Evolutionary conservation across 2,888 invertebrate genomes (phyloP).

Genomic region (Cactoblastis cactorum): DNA sequence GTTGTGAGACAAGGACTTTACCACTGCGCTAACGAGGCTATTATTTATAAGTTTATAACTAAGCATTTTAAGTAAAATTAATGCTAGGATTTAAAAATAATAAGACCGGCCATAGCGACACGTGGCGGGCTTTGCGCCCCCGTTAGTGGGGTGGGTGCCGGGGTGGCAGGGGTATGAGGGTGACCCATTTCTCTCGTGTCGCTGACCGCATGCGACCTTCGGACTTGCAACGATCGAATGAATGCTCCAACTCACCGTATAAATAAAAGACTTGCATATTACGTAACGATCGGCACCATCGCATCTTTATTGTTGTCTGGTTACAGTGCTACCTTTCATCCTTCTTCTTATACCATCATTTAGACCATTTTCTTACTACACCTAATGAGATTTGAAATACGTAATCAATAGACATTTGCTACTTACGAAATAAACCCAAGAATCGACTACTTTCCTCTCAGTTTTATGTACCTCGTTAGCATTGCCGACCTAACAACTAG

Average conservation of each 20-base stretch:
- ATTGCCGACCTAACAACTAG: slow-evolving; percentile 34
- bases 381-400: slow-evolving; percentile 12
- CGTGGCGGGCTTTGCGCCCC: slow-evolving; percentile 38
- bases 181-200: slow-evolving; percentile 69
- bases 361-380: background rate
- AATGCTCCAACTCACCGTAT: slow-evolving; percentile 45
- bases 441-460: slow-evolving; percentile 19
- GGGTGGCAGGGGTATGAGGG: slow-evolving; percentile 34
- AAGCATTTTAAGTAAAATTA: too few relatives aligned
- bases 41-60: too few relatives aligned
- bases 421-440: slow-evolving; percentile 7
- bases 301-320: slow-evolving; percentile 47
- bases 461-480: slow-evolving; percentile 20
- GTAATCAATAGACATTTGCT: slow-evolving; percentile 10
- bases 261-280: slow-evolving; percentile 53
- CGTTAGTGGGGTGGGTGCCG: slow-evolving; percentile 23
- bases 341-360: too few relatives aligned
- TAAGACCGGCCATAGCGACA: slow-evolving; percentile 34
- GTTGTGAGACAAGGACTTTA: too few relatives aligned
- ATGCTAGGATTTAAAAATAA: background rate
- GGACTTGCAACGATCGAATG: slow-evolving; percentile 60
- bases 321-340: slow-evolving; percentile 19
- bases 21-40: too few relatives aligned
- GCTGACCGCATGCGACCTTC: slow-evolving; percentile 74
- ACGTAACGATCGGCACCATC: slow-evolving; percentile 51